phyloP scores from a whole-genome alignment of 1,140 invertebrate species.

The Orchestia grillus region DNA sequence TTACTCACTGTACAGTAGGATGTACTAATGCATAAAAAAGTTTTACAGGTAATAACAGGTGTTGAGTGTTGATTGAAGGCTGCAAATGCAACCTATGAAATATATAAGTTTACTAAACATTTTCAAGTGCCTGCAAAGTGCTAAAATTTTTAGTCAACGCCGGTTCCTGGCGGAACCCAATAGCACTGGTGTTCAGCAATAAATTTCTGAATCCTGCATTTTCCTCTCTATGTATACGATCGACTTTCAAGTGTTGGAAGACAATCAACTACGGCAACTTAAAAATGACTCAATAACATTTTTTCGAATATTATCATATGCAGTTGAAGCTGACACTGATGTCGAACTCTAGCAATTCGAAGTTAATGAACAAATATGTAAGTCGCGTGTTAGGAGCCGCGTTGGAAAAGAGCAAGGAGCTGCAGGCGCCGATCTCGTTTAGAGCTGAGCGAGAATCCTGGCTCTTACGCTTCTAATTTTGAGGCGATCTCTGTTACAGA shows the following conservation, averaged over 20 bases:
- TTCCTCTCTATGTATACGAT: no score
- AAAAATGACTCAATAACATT: neutral
- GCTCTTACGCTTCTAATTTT: conserved; percentile 24
- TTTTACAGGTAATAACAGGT: neutral
- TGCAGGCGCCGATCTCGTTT: neutral
- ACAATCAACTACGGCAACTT: neutral
- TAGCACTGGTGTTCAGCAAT: neutral
- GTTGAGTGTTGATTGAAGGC: neutral
- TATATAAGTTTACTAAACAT: neutral
- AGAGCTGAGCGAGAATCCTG: neutral
- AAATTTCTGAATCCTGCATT: neutral
- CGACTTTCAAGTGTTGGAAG: neutral
- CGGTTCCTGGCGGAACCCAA: neutral
- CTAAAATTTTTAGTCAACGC: neutral
- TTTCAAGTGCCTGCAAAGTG: neutral
- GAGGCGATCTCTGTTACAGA: conserved; percentile 24
- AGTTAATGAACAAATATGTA: neutral
- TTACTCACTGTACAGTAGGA: no score
- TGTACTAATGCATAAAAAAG: neutral
- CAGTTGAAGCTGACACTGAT: neutral
- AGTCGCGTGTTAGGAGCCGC: neutral
- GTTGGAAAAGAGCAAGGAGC: neutral
- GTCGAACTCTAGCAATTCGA: neutral
- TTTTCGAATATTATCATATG: neutral
- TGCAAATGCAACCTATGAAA: neutral